Evolutionary conservation across 2,113 vertebrate species (phyloP), one percentile per base, ranked within the genome.

Genomic region (Alectura lathami): DNA sequence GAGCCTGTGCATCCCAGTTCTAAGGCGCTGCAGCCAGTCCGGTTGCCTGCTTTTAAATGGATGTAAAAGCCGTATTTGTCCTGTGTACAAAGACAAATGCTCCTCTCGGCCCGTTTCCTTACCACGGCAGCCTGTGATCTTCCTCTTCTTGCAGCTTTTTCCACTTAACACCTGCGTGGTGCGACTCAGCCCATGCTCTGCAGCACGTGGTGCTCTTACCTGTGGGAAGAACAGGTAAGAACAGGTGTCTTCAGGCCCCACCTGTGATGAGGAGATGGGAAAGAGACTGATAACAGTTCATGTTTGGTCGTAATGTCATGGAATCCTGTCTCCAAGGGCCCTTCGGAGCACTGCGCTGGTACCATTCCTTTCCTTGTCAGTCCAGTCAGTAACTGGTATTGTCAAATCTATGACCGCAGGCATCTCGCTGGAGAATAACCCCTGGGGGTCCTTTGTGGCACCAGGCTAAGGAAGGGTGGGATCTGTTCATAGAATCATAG

Each of bases 361-460:
- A 29, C 45, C 23, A 2, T 29, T n/a, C 17, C n/a, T 2, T 40
- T 93, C 40, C 68, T 53, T 21, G 13, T 59, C 79, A 56, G 20
- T 36, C 32, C 13, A 3, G 0, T 17, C 11, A 47, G 32, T 17
- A 67, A 29, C 0, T 32, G 47, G 10, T 42, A 23, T 80, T 78
- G 94, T 56, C 69, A 78, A 16, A 38, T 42, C 47, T 47, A 3
- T 21, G 13, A 82, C 17, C 5, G 15, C 18, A 51, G 76, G 8
- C 17, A 45, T 22, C 14, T 77, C 53, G 36, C 47, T 60, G 34
- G 51, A 75, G 56, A 66, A n/a, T 4, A 59, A 22, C 11, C 69
- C 14, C 1, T 4, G n/a, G 22, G 8, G 21, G 5, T 50, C 74
- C 59, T 24, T 1, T 8, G 8, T 0, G 1, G 56, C 1, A 2